Evolutionary conservation across 2,797 vertebrate genomes (phyloP).

Genomic region (Syndactyla subalaris): DNA sequence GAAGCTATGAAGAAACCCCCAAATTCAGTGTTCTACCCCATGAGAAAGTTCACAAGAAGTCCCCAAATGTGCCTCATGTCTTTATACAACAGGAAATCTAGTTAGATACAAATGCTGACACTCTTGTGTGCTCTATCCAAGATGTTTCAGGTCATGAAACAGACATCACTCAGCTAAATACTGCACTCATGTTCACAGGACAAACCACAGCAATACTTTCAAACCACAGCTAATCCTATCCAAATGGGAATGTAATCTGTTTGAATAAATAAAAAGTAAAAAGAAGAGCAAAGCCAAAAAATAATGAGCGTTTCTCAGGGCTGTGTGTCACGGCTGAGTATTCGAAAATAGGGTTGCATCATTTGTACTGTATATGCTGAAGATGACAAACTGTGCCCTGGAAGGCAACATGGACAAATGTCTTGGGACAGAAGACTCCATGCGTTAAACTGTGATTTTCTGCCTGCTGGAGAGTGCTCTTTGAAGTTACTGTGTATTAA

Average conservation of each 20-base stretch:
- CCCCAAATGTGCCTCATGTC: conserved; percentile 22
- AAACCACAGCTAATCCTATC: conserved; percentile 62
- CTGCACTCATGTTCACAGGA: conserved; percentile 57
- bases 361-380: not conserved
- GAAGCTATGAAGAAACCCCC: not conserved
- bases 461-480: conserved; percentile 4
- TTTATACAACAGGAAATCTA: conserved; percentile 41
- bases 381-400: conserved; percentile 13
- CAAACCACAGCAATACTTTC: conserved; percentile 53
- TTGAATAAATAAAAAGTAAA: conserved; percentile 66
- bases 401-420: not conserved
- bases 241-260: conserved; percentile 69
- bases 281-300: conserved; percentile 38
- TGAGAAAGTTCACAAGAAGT: not conserved
- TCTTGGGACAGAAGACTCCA: not conserved
- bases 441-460: not conserved
- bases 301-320: not conserved
- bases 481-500: not conserved
- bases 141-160: conserved; percentile 57
- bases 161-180: conserved; percentile 48
- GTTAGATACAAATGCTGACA: conserved; percentile 45
- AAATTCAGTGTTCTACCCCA: not conserved
- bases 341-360: conserved; percentile 10
- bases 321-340: not conserved
- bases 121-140: conserved; percentile 28